Base-by-base conservation (phyloP, 1,140 invertebrate species). In the Lordiphosa clarofinis region DNA sequence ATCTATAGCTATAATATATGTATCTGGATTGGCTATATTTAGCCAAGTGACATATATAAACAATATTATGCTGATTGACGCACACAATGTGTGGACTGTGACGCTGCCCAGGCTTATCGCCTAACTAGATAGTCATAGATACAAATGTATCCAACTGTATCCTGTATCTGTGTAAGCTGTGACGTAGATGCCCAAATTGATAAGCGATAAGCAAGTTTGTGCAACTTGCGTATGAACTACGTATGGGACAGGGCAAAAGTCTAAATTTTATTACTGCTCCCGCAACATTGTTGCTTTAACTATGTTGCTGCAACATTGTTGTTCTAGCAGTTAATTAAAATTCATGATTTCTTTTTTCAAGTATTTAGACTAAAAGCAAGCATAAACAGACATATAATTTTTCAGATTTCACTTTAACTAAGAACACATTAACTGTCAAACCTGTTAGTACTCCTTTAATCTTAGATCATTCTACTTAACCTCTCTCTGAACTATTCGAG, bases 41-140 rank as follows among this genome's bases (percentile, higher is more conserved):
- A 53, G 68, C 47, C 65, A 58, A 53, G 65, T 60, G 65, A 69
- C 65, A 69, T 55, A 56, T 33, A 70, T 67, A 53, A 56, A 28
- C 28, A 31, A 31, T 31, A 75, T 71, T 75, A 81, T 74, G 57
- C 52, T 74, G 67, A 81, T 81, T 81, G 75, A 81, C 75, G 66
- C 66, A 70, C 66, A 70, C 36, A 55, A 44, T 62, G 49, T 33
- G 49, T 21, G 13, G 24, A 44, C 57, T 56, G 57, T 70, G 66
- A 70, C 66, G 65, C 46, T 48, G 36, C 52, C 64, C 28, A 24
- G 49, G 54, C 50, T 70, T 70, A 70, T 69, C 66, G 43, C 4
- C 13, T 4, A 42, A 38, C 15, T 52, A 11, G 47, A 24, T 47
- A 53, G 38, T 68, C 12, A 49, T 60, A 44, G 9, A 46, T 38